Conservation (phyloP, 1,140 invertebrate species). For the Drosophila murphyi region DNA sequence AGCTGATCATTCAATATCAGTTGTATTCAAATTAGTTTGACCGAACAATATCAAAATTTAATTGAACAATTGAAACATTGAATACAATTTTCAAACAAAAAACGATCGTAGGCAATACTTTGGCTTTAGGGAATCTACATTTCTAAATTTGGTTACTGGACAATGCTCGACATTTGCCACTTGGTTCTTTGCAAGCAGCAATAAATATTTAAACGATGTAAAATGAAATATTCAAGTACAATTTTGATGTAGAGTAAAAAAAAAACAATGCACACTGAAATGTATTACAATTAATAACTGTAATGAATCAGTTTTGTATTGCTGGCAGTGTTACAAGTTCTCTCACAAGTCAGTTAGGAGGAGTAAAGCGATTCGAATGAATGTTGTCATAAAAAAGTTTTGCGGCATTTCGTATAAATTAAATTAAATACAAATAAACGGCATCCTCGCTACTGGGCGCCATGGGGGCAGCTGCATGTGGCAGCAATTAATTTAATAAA, state of each 20-base stretch:
- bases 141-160: no score
- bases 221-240: no score
- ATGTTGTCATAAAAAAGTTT: constrained; percentile 57
- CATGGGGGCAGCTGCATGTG: constrained; percentile 45
- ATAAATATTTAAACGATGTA: no score
- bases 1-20: no score
- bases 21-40: no score
- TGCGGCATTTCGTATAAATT: constrained; percentile 68
- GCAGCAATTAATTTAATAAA: constrained; percentile 82
- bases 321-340: background rate
- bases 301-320: background rate
- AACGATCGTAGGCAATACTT: no score
- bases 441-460: constrained; percentile 39
- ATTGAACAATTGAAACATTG: no score
- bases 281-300: background rate
- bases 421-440: constrained; percentile 78
- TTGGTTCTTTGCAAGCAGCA: no score
- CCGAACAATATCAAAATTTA: no score
- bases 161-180: no score
- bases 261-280: background rate
- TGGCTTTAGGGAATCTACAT: no score
- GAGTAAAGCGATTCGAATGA: constrained; percentile 1
- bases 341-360: background rate
- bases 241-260: background rate
- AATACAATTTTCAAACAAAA: no score